Conservation (phyloP, 2,797 vertebrate genomes). For the Sebastes steindachneri region DNA sequence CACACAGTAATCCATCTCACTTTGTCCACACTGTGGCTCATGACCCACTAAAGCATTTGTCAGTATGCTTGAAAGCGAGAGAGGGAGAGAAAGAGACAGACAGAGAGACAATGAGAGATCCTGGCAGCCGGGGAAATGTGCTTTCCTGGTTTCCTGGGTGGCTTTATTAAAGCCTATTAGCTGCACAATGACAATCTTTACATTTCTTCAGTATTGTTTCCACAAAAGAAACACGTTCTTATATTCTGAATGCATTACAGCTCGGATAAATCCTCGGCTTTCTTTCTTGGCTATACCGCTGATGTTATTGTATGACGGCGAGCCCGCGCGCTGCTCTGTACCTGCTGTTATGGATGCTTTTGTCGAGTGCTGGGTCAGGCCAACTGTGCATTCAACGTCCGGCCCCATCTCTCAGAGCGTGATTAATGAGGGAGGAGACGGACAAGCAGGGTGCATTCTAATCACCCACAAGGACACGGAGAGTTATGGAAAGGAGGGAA, state of each 20-base stretch:
- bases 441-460: slow-evolving; percentile 72
- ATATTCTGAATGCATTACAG: slow-evolving; percentile 21
- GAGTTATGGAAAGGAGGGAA: slow-evolving; percentile 35
- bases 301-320: slow-evolving; percentile 19
- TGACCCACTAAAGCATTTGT: slow-evolving; percentile 57
- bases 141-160: slow-evolving; percentile 51
- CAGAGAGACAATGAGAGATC: slow-evolving; percentile 26
- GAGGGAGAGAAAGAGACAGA: neutral
- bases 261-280: slow-evolving; percentile 19
- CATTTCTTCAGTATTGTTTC: slow-evolving; percentile 45
- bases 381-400: slow-evolving; percentile 72
- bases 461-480: slow-evolving; percentile 77
- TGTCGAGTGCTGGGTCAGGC: slow-evolving; percentile 55
- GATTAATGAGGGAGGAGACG: slow-evolving; percentile 81
- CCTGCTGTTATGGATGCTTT: slow-evolving; percentile 51
- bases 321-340: slow-evolving; percentile 3
- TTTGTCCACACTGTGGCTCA: slow-evolving; percentile 74
- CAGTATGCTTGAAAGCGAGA: slow-evolving; percentile 44
- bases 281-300: neutral
- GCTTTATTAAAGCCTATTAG: slow-evolving; percentile 66
- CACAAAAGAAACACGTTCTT: slow-evolving; percentile 39
- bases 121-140: slow-evolving; percentile 50
- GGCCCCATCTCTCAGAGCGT: slow-evolving; percentile 65
- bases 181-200: slow-evolving; percentile 51
- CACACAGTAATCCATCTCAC: slow-evolving; percentile 82